Evolutionary conservation across 2,888 invertebrate genomes (phyloP), one percentile per base, ranked within the genome.

Genomic region (Drosophila macrothrix): DNA sequence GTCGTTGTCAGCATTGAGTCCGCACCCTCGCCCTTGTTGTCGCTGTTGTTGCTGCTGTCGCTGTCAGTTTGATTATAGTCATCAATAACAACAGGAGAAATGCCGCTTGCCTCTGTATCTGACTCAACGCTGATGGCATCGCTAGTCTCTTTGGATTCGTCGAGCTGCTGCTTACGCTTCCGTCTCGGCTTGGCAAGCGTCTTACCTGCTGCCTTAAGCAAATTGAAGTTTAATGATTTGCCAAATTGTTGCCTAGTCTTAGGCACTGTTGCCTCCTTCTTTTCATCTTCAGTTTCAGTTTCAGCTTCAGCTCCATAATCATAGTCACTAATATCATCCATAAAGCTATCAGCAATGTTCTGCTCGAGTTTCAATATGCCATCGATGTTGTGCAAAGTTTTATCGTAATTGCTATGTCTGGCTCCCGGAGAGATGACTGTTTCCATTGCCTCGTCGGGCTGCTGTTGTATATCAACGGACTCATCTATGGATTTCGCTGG

Each of bases 221-320:
- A 91, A 92, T 92, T 91, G 86, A 80, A 88, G 87, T 92, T 92
- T 91, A 92, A 91, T 92, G 91, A 89, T 84, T 92, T 92, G 90
- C 91, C 90, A 90, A 90, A 86, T 90, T 85, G 82, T 81, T 78
- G 87, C 74, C 78, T 56, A 75, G 62, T 64, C 67, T 56, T 68
- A 28, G 67, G 41, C 35, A 41, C 55, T 67, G 75, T 49, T 43
- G 53, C 53, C 49, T 39, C 50, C 58, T n/a, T 29, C 4, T 7
- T 9, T 16, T 22, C 53, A 31, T 31, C 43, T 49, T 41, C 29
- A 33, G 25, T 49, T 37, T 46, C 69, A 59, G 62, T 33, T 41
- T 56, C 81, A 68, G 68, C 68, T 49, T 70, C 74, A 74, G 81
- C 85, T 62, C 68, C 89, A 69, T 83, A 84, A 56, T 80, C 90